Evolutionary conservation across 1,140 invertebrate species (phyloP).

Genomic region (Euschistus heros): DNA sequence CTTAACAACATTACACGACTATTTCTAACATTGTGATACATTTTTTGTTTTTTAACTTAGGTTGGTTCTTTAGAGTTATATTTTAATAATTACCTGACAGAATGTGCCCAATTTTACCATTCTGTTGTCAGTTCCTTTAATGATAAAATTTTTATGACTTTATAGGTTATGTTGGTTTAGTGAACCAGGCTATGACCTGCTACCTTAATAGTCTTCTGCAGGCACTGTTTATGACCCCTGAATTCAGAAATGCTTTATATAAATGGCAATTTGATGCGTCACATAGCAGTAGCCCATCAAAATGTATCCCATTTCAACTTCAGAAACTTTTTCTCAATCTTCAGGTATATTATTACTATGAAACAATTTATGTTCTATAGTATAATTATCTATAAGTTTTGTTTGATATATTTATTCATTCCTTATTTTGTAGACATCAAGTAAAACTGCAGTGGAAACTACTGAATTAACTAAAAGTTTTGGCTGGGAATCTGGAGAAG

Average conservation of each 20-base stretch:
- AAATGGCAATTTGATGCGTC: constrained; percentile 67
- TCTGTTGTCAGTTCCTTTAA: too few relatives aligned
- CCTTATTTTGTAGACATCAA: constrained; percentile 49
- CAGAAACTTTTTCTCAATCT: constrained; percentile 81
- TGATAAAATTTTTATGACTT: too few relatives aligned
- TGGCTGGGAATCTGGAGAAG: constrained; percentile 82
- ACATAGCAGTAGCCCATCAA: constrained; percentile 45
- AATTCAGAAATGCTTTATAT: constrained; percentile 84
- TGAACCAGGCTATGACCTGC: constrained; percentile 92
- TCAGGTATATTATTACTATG: constrained; percentile 45
- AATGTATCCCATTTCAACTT: constrained; percentile 77
- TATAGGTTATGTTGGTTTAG: constrained; percentile 67
- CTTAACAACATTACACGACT: too few relatives aligned
- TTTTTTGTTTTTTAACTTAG: too few relatives aligned
- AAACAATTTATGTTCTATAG: neutral
- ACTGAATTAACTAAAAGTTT: constrained; percentile 81
- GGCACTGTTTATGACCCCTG: constrained; percentile 88
- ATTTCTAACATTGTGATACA: too few relatives aligned
- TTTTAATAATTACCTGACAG: too few relatives aligned
- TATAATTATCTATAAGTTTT: neutral
- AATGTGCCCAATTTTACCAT: too few relatives aligned
- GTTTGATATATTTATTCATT: neutral
- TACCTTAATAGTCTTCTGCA: constrained; percentile 86
- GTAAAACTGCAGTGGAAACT: constrained; percentile 66
- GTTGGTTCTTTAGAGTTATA: too few relatives aligned